phyloP scores from a whole-genome alignment of 2,888 invertebrate genomes.

The Lithosia quadra region DNA sequence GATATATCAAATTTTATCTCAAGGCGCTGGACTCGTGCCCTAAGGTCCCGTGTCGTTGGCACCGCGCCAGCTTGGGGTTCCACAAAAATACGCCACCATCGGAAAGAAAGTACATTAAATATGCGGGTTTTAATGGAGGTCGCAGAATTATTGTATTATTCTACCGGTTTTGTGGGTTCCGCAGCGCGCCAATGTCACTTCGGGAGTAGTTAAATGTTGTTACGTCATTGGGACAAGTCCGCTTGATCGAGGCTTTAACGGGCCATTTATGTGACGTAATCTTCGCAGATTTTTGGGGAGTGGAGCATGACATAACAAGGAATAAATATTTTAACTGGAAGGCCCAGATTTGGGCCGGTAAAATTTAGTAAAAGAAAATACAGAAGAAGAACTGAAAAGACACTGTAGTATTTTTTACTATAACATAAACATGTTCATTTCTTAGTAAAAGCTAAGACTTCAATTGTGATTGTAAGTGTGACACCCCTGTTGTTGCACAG shows the following conservation, averaged over 20 bases:
- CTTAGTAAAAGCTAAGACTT: neutral
- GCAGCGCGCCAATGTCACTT: constrained; percentile 36
- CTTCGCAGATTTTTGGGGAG: constrained; percentile 32
- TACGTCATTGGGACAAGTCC: constrained; percentile 31
- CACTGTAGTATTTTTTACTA: neutral
- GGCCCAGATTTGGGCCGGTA: too few relatives aligned
- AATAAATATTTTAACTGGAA: constrained; percentile 28
- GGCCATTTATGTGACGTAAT: constrained; percentile 37
- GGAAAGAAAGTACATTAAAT: constrained; percentile 61
- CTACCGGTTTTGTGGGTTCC: constrained; percentile 33
- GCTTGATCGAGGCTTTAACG: constrained; percentile 32
- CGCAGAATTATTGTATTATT: constrained; percentile 50
- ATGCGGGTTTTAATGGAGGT: constrained; percentile 48
- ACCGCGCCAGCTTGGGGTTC: constrained; percentile 56
- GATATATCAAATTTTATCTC: constrained; percentile 53
- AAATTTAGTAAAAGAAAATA: too few relatives aligned
- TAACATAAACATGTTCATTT: neutral
- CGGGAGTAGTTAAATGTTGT: constrained; percentile 33
- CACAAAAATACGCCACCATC: constrained; percentile 59
- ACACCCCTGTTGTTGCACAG: neutral
- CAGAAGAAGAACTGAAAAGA: too few relatives aligned
- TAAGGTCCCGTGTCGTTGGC: constrained; percentile 61
- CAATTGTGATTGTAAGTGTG: neutral
- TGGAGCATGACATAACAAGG: constrained; percentile 25
- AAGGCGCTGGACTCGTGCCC: constrained; percentile 61